Base-by-base conservation (phyloP, 2,888 invertebrate species). In the Eurytoma californica region DNA sequence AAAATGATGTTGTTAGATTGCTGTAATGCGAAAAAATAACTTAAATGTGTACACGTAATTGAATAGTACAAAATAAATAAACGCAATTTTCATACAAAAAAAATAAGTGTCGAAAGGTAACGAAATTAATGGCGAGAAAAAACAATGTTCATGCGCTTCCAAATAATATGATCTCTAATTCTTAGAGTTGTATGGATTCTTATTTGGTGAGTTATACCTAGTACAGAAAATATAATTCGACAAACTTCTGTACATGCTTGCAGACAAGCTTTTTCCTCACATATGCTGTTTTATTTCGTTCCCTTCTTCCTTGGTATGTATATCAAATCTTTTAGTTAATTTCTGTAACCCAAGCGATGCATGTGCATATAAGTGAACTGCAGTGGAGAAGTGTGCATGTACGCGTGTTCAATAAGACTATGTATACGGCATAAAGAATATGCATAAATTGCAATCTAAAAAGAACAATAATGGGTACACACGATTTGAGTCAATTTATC, bases 401-500 rank as follows among this genome's bases (percentile, higher is more conserved):
- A 18, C n/a, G 28, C 55, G 13, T 12, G 28, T 30, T 20, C 18
- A 30, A 61, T 39, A 14, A 14, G 60, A 70, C 5, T 9, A 75
- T 75, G 75, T 72, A 72, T 72, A 78, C 72, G 73, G 63, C 39
- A 28, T 55, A 20, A 9, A 63, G 18, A 67, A 58, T 58, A 28
- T 20, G 12, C 3, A 55, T 20, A 58, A 66, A 58, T 58, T 28
- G 18, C n/a, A n/a, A n/a, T n/a, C 14, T 55, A 16, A 2, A 72
- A 53, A 58, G 61, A 63, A 53, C 58, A 30, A 60, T 63, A 57
- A 49, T 67, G 39, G 0, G 39, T 39, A 53, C 66, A 82, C 58
- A 77, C 72, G 75, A 82, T 76, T 79, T 70, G 79, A 80, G 80
- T 83, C 77, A 72, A 75, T 82, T 82, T 80, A 61, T 72, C 2